Percentiles rank a stretch among this genome's conserved stretches.
These are phyloP conservation scores for Micromys minutus DNA, from an alignment of 2,113 vertebrate genomes.

Conservation along the genomic window DNA sequence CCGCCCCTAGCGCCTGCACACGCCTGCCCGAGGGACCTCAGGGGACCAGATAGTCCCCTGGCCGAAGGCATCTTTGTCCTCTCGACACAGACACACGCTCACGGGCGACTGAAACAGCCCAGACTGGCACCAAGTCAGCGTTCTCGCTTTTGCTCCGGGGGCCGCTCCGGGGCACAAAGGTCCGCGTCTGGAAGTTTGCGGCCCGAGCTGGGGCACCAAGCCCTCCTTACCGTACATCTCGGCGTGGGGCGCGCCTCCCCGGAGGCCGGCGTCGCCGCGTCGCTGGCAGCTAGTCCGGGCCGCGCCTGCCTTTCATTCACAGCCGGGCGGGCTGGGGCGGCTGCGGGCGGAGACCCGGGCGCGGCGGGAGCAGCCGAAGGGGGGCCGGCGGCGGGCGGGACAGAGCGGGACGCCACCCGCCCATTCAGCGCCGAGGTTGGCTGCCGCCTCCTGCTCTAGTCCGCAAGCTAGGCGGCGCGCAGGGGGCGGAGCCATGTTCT, in stretches of 20 bases:
- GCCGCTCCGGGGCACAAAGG: slow-evolving; percentile 57
- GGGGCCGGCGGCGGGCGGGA: slow-evolving; percentile 43
- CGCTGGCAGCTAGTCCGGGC: slow-evolving; percentile 52
- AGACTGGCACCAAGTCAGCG: neutral
- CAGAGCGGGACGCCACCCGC: neutral
- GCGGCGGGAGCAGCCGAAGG: neutral
- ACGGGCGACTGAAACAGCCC: neutral
- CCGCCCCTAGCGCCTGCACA: neutral
- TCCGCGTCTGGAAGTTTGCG: slow-evolving; percentile 71
- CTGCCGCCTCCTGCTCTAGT: slow-evolving; percentile 3
- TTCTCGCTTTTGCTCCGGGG: neutral
- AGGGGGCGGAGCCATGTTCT: slow-evolving; percentile 60
- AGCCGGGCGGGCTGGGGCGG: slow-evolving; percentile 21
- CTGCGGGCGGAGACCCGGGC: slow-evolving; percentile 26
- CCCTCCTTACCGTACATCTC: slow-evolving; percentile 80
- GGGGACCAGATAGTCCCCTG: neutral
- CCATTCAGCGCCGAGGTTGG: slow-evolving; percentile 3
- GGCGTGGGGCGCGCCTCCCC: slow-evolving; percentile 62
- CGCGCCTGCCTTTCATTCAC: slow-evolving; percentile 71
- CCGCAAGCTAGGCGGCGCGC: neutral
- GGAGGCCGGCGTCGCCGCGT: slow-evolving; percentile 64
- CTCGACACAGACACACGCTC: slow-evolving; percentile 23
- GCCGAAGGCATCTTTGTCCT: slow-evolving; percentile 70
- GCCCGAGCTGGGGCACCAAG: neutral
- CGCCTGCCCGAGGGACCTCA: neutral